These are phyloP conservation scores for Drosophila leontia DNA, from an alignment of 1,140 invertebrate species.

Conservation along the genomic window DNA sequence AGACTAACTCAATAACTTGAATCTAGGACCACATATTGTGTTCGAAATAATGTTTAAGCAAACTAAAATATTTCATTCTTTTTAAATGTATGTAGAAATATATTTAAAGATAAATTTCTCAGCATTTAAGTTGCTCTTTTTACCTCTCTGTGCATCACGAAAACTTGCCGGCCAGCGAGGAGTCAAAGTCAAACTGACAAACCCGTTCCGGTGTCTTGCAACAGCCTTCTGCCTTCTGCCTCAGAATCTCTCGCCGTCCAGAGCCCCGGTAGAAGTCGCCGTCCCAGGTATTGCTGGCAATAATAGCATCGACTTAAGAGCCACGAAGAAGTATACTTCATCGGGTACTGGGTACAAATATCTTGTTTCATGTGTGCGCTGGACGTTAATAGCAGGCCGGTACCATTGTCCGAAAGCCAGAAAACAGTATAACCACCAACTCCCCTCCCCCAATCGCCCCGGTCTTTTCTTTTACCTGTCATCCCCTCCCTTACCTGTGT, in stretches of 20 bases:
- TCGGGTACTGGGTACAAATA: conserved; percentile 78
- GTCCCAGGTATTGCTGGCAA: conserved; percentile 35
- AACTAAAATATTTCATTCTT: not conserved
- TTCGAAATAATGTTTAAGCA: not conserved
- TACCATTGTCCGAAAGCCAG: conserved; percentile 51
- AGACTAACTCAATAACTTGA: fast-evolving
- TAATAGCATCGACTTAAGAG: conserved; percentile 65
- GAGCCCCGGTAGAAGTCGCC: conserved; percentile 20
- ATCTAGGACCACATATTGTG: not conserved
- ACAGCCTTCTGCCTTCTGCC: conserved; percentile 10
- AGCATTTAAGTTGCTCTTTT: too few species aligned
- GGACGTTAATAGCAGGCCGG: conserved; percentile 79
- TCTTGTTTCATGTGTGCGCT: conserved; percentile 84
- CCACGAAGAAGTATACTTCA: conserved; percentile 64
- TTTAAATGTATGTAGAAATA: not conserved
- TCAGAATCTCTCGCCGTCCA: conserved; percentile 2
- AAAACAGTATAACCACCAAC: conserved; percentile 11
- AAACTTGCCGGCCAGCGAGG: conserved; percentile 42
- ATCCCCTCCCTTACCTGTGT: conserved; percentile 2
- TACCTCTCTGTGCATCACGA: conserved; percentile 27
- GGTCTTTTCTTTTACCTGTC: not conserved
- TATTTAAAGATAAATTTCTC: not conserved
- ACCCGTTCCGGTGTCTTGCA: conserved; percentile 46
- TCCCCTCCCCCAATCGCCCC: not conserved
- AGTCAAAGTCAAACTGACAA: conserved; percentile 48